A percentile compares a stretch with the other conserved stretches of the same genome.
phyloP scores from a whole-genome alignment of 2,888 invertebrate species.

The Ennomos quercinarius region DNA sequence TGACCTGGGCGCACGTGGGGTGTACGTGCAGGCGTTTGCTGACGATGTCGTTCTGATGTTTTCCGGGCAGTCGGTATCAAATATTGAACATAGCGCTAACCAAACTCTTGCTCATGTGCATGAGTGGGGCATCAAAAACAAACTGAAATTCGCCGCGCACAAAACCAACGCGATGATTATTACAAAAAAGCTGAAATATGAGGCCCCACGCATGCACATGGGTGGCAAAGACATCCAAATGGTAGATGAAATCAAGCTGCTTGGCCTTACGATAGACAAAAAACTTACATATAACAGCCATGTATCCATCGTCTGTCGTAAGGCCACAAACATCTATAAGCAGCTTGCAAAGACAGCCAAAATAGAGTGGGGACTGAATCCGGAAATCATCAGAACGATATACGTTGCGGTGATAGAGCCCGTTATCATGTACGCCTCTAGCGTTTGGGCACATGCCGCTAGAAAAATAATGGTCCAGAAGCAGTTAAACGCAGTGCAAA shows the following conservation, averaged over 20 bases:
- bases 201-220: not conserved
- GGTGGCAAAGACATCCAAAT: not conserved
- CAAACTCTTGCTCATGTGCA: not conserved
- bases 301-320: not conserved
- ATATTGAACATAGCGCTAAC: not conserved
- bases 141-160: too few species aligned
- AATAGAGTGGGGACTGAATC: constrained; percentile 7
- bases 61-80: not conserved
- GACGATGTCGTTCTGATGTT: constrained; percentile 1
- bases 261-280: constrained; percentile 11
- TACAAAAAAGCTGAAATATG: not conserved
- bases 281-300: not conserved
- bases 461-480: not conserved
- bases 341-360: constrained; percentile 4
- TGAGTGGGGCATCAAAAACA: not conserved
- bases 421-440: constrained; percentile 1
- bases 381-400: constrained; percentile 8
- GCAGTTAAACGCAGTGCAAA: not conserved
- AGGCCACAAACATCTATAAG: constrained; percentile 6
- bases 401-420: constrained; percentile 4
- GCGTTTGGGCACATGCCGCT: not conserved
- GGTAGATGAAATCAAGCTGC: constrained; percentile 4
- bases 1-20: not conserved
- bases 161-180: constrained; percentile 1
- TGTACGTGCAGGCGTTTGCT: not conserved